Percentiles rank a stretch among this genome's conserved stretches.
Conservation (phyloP, 2,797 vertebrate genomes). For the Parauchenoglanis ngamensis region DNA sequence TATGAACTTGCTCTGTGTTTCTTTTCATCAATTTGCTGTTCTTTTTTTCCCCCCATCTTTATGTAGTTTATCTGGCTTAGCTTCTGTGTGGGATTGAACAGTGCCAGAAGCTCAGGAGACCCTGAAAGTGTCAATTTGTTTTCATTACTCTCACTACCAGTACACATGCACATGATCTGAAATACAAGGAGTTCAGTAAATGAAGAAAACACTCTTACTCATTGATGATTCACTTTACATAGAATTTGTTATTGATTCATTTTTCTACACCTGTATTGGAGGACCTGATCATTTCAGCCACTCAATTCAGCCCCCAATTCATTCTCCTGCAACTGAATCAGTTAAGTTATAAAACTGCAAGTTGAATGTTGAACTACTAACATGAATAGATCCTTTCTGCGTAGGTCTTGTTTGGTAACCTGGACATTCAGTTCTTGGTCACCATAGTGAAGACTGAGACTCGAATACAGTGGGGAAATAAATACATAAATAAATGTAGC, state of each 20-base stretch:
- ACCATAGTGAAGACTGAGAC: not conserved
- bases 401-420: not conserved
- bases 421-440: not conserved
- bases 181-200: not conserved
- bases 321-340: not conserved
- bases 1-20: slow-evolving; percentile 41
- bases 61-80: too few species aligned
- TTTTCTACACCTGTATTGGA: not conserved
- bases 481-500: not conserved
- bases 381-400: not conserved
- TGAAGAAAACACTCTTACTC: not conserved
- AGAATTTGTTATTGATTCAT: not conserved
- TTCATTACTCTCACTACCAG: not conserved
- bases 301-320: not conserved
- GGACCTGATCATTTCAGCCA: not conserved
- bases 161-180: not conserved
- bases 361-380: not conserved
- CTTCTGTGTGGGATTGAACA: not conserved
- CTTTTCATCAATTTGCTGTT: not conserved
- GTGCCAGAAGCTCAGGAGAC: not conserved
- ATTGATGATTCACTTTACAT: not conserved
- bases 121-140: not conserved
- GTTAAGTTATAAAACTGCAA: not conserved
- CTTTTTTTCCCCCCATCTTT: not conserved
- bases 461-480: not conserved